Percentiles rank a stretch among this genome's conserved stretches.
Evolutionary conservation across 2,888 invertebrate genomes (phyloP).

Genomic region (Villa cingulata): DNA sequence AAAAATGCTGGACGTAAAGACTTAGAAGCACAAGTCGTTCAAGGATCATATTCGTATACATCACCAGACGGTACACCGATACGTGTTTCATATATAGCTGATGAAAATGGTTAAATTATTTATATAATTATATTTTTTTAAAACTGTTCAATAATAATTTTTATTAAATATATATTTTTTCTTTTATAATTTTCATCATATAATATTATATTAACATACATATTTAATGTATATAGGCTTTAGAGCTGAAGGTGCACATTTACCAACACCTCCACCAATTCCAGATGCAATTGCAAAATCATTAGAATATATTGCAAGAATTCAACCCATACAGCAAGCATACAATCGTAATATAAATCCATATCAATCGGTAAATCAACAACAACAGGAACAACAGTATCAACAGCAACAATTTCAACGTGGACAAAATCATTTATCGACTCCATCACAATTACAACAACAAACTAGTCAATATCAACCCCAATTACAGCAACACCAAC

Average conservation of each 20-base stretch:
- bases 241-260: conserved; percentile 34
- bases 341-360: conserved; percentile 26
- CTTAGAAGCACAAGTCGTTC: conserved; percentile 56
- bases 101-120: conserved; percentile 50
- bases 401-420: not conserved
- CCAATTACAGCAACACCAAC: conserved; percentile 17
- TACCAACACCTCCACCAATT: conserved; percentile 32
- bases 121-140: not conserved
- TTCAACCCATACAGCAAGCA: conserved; percentile 23
- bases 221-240: conserved; percentile 28
- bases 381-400: conserved; percentile 21
- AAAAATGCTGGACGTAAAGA: conserved; percentile 56
- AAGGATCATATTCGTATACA: conserved; percentile 62
- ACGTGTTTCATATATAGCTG: conserved; percentile 55
- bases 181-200: not conserved
- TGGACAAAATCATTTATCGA: conserved; percentile 18
- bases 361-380: conserved; percentile 27
- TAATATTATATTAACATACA: not conserved
- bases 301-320: conserved; percentile 25
- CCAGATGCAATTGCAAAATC: conserved; percentile 28
- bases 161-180: not conserved
- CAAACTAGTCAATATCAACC: conserved; percentile 30
- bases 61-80: conserved; percentile 61
- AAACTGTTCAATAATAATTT: not conserved
- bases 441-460: conserved; percentile 18